Conservation (phyloP, 2,888 invertebrate species). For the Anoplius nigerrimus region DNA sequence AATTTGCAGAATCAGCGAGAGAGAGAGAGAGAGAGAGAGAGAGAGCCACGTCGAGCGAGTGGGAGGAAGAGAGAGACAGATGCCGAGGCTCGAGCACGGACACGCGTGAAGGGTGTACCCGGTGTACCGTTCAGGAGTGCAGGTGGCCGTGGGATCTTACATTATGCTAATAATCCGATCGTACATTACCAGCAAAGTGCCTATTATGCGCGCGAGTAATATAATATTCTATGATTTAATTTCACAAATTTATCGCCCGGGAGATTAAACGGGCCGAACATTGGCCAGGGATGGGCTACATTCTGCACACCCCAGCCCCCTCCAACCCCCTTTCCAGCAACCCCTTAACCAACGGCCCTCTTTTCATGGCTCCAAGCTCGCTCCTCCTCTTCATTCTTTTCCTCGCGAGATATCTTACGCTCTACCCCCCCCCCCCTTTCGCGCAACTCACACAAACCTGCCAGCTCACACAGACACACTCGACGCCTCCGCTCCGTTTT, state of each 20-base stretch:
- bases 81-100: neutral
- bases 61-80: neutral
- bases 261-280: slow-evolving; percentile 45
- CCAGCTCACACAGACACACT: too few species aligned
- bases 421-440: neutral
- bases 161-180: slow-evolving; percentile 49
- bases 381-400: neutral
- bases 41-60: too few species aligned
- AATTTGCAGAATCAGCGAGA: slow-evolving; percentile 1
- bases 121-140: neutral
- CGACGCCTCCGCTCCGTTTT: too few species aligned
- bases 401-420: slow-evolving; percentile 6
- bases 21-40: slow-evolving; percentile 6
- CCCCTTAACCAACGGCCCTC: neutral
- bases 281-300: slow-evolving; percentile 12
- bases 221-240: slow-evolving; percentile 51
- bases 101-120: neutral
- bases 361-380: neutral
- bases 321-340: neutral
- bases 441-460: too few species aligned
- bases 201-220: slow-evolving; percentile 42
- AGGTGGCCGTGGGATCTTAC: slow-evolving; percentile 37
- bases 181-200: slow-evolving; percentile 45
- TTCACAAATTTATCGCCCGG: slow-evolving; percentile 45
- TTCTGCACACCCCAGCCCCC: slow-evolving; percentile 4